Evolutionary conservation across 2,888 invertebrate genomes (phyloP), one percentile per base, ranked within the genome.

Genomic region (Limulus polyphemus): DNA sequence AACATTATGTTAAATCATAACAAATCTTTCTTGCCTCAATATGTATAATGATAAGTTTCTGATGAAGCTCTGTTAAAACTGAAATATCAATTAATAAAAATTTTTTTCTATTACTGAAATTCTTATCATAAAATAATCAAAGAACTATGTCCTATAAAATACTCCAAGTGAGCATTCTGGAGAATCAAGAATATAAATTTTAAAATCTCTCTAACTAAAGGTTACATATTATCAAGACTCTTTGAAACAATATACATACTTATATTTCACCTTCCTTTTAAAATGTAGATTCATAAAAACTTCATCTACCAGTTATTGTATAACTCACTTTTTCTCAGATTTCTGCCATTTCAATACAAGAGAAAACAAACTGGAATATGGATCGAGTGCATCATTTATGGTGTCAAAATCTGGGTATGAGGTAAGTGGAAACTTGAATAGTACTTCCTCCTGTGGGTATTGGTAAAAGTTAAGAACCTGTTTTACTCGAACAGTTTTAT

Each of bases 371-470:
- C 77, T 75, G 55, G 77, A 74, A 73, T 79, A 81, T 2, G 81
- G 81, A 65, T 86, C 87, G 69, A 93, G 72, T n/a, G 73, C 70
- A n/a, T 65, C 65, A n/a, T 70, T 71, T 51, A 93, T 78, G 70
- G 90, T 88, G 67, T 86, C 86, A 59, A 93, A 81, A 62, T 87
- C 86, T 0, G 86, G 83, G 77, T 89, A 95, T 14, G 77, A 76
- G 0, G 87, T 84, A 57, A 84, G 75, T 1, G 88, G 87, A 73
- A 90, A 88, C 73, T 91, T 90, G 72, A 93, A 88, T 12, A 91
- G 83, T 7, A 79, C 77, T 78, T 95, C 93, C 79, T 95, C 94
- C 75, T 76, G 65, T 1, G 65, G 63, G 32, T 11, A 17, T 1
- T 65, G 63, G 32, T 11, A 17, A 11, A 50, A 17, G 57, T 13